Evolutionary conservation across 2,113 vertebrate genomes (phyloP).

Genomic region (Limanda limanda): DNA sequence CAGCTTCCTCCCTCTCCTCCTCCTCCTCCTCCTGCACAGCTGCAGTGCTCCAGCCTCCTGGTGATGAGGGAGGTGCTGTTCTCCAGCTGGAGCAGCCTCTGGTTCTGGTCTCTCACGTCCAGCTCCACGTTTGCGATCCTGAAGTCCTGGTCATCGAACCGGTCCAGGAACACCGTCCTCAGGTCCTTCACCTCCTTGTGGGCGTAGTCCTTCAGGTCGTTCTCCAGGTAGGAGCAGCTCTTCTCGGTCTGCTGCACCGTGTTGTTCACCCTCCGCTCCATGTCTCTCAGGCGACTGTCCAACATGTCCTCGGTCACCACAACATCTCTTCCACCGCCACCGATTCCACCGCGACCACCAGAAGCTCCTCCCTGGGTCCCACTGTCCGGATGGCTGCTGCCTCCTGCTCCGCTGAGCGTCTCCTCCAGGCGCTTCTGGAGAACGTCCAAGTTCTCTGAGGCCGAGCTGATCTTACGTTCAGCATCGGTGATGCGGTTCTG

Average conservation of each 20-base stretch:
- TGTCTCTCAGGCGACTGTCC: conserved; percentile 77
- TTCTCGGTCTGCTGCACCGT: conserved; percentile 78
- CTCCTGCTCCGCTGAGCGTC: conserved; percentile 47
- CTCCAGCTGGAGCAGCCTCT: conserved; percentile 64
- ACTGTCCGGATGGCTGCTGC: neutral
- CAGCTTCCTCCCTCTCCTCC: conserved; percentile 13
- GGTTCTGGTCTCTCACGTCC: conserved; percentile 71
- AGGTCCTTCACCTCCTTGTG: conserved; percentile 74
- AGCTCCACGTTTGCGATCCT: conserved; percentile 77
- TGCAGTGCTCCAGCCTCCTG: conserved; percentile 72
- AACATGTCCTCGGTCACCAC: conserved; percentile 65
- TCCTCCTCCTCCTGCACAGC: conserved; percentile 26
- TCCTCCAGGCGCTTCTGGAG: conserved; percentile 79
- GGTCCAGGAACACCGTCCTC: conserved; percentile 70
- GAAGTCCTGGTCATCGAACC: conserved; percentile 78
- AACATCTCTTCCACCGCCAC: neutral
- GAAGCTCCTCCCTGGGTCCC: conserved; percentile 31
- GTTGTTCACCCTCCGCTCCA: conserved; percentile 85
- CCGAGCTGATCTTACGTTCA: conserved; percentile 82
- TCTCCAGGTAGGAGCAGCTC: conserved; percentile 72
- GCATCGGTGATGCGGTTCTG: conserved; percentile 76
- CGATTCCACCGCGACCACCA: neutral
- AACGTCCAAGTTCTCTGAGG: conserved; percentile 74
- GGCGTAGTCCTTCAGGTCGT: conserved; percentile 74
- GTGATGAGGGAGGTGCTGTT: conserved; percentile 71